A percentile compares a stretch with the other conserved stretches of the same genome.
phyloP scores from a whole-genome alignment of 2,113 vertebrate genomes.

The Grus americana region DNA sequence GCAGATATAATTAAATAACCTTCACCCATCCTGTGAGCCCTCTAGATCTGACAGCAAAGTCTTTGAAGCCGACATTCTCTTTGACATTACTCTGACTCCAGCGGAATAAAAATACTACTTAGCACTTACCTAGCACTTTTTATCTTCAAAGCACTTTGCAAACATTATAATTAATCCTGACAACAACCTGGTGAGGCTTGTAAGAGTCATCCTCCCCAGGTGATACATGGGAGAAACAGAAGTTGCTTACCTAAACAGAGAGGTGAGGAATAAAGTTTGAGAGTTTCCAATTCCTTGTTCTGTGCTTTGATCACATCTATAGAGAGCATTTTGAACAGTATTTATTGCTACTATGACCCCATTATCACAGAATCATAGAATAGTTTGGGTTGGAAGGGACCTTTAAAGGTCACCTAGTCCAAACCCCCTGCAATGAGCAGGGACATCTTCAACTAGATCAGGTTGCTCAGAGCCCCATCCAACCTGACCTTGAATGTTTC shows the following conservation, averaged over 20 bases:
- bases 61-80: conserved; percentile 45
- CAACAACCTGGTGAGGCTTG: conserved; percentile 23
- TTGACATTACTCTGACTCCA: conserved; percentile 27
- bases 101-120: conserved; percentile 46
- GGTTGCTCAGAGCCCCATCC: not conserved
- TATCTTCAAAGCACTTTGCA: conserved; percentile 51
- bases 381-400: not conserved
- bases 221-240: not conserved
- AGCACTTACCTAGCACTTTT: conserved; percentile 51
- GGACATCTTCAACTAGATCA: not conserved
- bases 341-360: not conserved
- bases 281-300: not conserved
- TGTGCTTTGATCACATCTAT: not conserved
- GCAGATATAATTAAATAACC: conserved; percentile 11
- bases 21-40: not conserved
- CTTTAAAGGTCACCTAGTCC: not conserved
- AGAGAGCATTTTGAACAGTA: not conserved
- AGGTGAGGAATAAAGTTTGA: not conserved
- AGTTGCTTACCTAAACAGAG: not conserved
- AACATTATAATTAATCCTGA: conserved; percentile 58
- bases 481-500: not conserved
- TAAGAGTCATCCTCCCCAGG: conserved; percentile 8
- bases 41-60: conserved; percentile 10
- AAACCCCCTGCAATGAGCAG: not conserved
- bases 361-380: not conserved